Evolutionary conservation across 2,888 invertebrate genomes (phyloP), one percentile per base, ranked within the genome.

Genomic region (Heliothis peltigera): DNA sequence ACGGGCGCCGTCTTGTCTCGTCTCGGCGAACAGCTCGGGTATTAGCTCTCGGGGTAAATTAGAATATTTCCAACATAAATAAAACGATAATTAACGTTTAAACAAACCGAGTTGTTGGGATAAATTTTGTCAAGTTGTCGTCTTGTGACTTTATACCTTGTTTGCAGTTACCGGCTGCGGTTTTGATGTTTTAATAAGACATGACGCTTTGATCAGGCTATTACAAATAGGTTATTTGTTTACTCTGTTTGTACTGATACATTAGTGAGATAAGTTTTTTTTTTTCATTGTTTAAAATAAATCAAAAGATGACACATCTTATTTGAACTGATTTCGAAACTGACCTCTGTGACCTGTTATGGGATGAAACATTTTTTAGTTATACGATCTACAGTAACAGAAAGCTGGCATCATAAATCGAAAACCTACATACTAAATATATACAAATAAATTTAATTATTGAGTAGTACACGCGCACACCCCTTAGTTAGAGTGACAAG

Each of bases 51-150:
- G 60, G 84, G 84, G 87, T 88, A 88, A 91, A 91, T 92, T 91
- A 89, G 89, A 92, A 92, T 91, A 91, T 91, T 90, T 87, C 85
- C 81, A 89, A 90, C 90, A 88, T 91, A 92, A 92, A 92, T 91
- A 90, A 88, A 91, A 87, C 88, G 85, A 88, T 89, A 92, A 92
- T 91, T 91, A 91, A 89, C 89, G 88, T 87, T 89, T 85, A 89
- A 89, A 92, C 90, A 90, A 90, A 89, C 87, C 87, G 83, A 86
- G 87, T 82, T 86, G 84, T 86, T 88, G 87, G 86, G 87, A 87
- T 89, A 84, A 85, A 90, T 90, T 88, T 87, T 89, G 89, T 89
- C 88, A 89, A 88, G 86, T 89, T 89, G 90, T 89, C 86, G 84
- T 86, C 84, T 86, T 77, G 81, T 82, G 85, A 86, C 85, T 87